A percentile compares a stretch with the other conserved stretches of the same genome.
phyloP scores from a whole-genome alignment of 2,797 vertebrate species.

The Enteromius paludinosus region DNA sequence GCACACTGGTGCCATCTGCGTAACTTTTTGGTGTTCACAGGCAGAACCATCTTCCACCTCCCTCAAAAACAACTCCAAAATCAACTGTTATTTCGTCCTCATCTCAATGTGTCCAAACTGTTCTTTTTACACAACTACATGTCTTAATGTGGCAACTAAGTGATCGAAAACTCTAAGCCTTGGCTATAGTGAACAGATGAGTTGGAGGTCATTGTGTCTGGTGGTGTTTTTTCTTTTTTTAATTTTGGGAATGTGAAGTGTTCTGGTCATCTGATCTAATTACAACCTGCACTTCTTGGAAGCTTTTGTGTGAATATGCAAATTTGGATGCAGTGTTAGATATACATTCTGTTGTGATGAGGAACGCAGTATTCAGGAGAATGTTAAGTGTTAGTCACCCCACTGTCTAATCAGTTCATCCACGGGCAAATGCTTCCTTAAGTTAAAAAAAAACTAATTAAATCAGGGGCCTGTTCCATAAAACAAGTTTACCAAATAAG shows the following conservation, averaged over 20 bases:
- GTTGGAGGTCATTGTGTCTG: slow-evolving; percentile 32
- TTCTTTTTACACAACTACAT: slow-evolving; percentile 40
- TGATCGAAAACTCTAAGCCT: slow-evolving; percentile 69
- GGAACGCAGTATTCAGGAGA: background rate
- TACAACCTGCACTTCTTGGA: background rate
- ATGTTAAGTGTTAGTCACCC: background rate
- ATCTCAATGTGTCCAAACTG: slow-evolving; percentile 51
- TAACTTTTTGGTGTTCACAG: slow-evolving; percentile 61
- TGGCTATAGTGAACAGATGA: slow-evolving; percentile 65
- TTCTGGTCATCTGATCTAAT: background rate
- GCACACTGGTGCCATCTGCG: slow-evolving; percentile 60
- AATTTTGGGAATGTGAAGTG: background rate
- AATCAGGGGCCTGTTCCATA: too few relatives aligned
- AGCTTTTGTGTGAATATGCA: background rate
- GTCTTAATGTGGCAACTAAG: slow-evolving; percentile 40
- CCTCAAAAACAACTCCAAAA: slow-evolving; percentile 38
- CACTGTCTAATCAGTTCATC: background rate
- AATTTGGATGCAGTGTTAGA: background rate
- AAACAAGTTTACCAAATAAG: too few relatives aligned
- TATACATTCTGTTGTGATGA: background rate
- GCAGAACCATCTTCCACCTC: slow-evolving; percentile 60
- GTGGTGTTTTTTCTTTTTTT: background rate
- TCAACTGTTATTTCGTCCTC: slow-evolving; percentile 52
- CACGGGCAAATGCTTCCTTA: background rate
- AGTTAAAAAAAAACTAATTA: background rate